phyloP scores from a whole-genome alignment of 2,113 vertebrate species.

The Lophura nycthemera region DNA sequence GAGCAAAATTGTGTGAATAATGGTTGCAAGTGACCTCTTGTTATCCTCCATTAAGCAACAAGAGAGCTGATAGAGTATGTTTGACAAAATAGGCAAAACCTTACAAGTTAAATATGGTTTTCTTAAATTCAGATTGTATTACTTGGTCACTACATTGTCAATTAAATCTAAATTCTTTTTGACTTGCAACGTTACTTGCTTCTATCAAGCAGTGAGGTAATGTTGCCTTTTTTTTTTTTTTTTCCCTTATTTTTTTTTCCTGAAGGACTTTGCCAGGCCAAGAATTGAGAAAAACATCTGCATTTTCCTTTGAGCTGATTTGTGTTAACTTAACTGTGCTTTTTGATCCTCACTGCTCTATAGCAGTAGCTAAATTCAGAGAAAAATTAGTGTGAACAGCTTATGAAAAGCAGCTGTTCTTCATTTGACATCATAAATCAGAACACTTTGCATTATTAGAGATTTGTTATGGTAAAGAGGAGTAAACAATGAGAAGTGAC shows the following conservation, averaged over 20 bases:
- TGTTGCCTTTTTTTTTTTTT: neutral
- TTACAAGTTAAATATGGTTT: neutral
- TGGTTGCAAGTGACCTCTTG: neutral
- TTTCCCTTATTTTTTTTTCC: neutral
- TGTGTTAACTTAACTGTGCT: accelerated
- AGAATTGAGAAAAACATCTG: neutral
- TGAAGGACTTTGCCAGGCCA: neutral
- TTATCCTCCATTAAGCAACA: neutral
- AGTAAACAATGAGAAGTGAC: neutral
- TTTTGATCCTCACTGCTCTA: neutral
- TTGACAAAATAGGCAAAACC: neutral
- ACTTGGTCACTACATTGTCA: neutral
- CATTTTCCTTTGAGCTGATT: neutral
- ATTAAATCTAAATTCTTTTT: neutral
- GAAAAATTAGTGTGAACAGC: neutral
- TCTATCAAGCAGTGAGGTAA: neutral
- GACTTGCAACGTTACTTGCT: neutral
- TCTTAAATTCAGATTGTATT: accelerated
- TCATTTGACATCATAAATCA: neutral
- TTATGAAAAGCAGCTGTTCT: neutral
- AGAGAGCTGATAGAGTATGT: neutral
- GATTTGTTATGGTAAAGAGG: neutral
- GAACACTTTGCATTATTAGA: neutral
- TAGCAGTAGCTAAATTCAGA: neutral
- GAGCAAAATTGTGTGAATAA: neutral